phyloP scores from a whole-genome alignment of 2,888 invertebrate species.

The Petrophora chlorosata region DNA sequence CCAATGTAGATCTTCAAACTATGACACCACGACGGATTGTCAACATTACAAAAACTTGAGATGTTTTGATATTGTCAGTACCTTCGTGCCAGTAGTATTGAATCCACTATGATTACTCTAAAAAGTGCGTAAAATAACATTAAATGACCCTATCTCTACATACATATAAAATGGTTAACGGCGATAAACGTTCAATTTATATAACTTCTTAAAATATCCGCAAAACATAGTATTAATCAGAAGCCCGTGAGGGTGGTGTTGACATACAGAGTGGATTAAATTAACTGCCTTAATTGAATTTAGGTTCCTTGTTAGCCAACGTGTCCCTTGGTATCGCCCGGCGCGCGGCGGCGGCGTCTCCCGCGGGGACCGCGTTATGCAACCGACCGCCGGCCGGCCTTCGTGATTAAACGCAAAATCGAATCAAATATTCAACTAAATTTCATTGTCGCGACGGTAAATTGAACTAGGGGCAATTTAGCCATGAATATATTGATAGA shows the following conservation, averaged over 20 bases:
- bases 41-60: too few species aligned
- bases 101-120: too few species aligned
- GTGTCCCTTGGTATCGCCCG: constrained; percentile 60
- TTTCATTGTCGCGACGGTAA: constrained; percentile 32
- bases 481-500: constrained; percentile 13
- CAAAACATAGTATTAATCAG: constrained; percentile 62
- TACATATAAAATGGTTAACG: too few species aligned
- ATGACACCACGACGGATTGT: too few species aligned
- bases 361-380: constrained; percentile 42
- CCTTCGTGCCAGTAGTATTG: too few species aligned
- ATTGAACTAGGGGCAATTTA: constrained; percentile 31
- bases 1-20: constrained; percentile 10
- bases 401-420: constrained; percentile 45
- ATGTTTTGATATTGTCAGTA: too few species aligned
- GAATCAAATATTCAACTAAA: constrained; percentile 43
- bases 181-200: constrained; percentile 6
- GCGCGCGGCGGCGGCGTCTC: too few species aligned
- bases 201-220: constrained; percentile 38
- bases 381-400: constrained; percentile 27
- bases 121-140: too few species aligned
- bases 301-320: constrained; percentile 78
- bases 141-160: too few species aligned
- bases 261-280: constrained; percentile 79
- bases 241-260: constrained; percentile 63
- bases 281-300: constrained; percentile 84